Evolutionary conservation across 2,113 vertebrate species (phyloP).

Genomic region (Clarias macrocephalus): DNA sequence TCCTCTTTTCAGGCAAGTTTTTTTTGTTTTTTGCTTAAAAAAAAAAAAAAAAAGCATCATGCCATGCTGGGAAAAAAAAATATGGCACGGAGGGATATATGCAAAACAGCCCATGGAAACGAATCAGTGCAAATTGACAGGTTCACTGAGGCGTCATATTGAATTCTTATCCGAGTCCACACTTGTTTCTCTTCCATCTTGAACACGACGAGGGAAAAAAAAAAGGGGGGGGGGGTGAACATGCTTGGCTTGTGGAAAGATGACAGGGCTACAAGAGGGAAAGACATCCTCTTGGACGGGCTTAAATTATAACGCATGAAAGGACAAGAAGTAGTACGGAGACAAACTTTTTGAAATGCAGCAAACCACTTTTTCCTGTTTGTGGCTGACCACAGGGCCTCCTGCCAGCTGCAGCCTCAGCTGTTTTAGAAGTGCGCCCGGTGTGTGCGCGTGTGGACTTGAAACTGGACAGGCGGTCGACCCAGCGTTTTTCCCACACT

Average conservation of each 20-base stretch:
- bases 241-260: conserved; percentile 8
- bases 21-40: not conserved
- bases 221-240: not conserved
- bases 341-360: not conserved
- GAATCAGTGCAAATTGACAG: conserved; percentile 21
- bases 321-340: not conserved
- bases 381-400: not conserved
- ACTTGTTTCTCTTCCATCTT: not conserved
- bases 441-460: not conserved
- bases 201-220: not conserved
- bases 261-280: not conserved
- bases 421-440: not conserved
- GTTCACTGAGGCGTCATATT: not conserved
- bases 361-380: not conserved
- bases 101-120: conserved; percentile 3
- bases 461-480: not conserved
- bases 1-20: not conserved
- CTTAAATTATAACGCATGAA: not conserved
- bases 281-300: not conserved
- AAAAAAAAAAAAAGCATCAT: not conserved
- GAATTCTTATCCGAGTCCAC: conserved; percentile 28
- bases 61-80: too few relatives aligned
- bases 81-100: not conserved
- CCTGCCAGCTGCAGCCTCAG: not conserved
- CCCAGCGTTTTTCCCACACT: conserved; percentile 39